Conservation (phyloP, 2,113 vertebrate species). For the Cottus gobio region DNA sequence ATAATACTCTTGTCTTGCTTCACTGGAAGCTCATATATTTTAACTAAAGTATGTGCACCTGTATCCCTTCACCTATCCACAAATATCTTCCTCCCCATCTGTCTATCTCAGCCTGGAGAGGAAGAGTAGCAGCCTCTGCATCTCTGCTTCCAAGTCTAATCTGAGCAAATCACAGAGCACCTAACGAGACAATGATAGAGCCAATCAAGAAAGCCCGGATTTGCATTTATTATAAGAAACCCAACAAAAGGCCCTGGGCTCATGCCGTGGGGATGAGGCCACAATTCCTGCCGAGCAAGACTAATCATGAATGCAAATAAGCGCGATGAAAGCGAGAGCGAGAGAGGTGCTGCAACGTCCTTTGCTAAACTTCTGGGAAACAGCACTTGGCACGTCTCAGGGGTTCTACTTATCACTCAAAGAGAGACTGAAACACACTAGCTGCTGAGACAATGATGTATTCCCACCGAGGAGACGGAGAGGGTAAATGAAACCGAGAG, state of each 20-base stretch:
- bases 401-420: slow-evolving; percentile 67
- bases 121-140: slow-evolving; percentile 10
- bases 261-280: slow-evolving; percentile 59
- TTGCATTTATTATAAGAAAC: slow-evolving; percentile 60
- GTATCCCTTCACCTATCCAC: slow-evolving; percentile 1
- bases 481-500: slow-evolving; percentile 47
- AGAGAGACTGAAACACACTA: slow-evolving; percentile 52
- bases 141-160: slow-evolving; percentile 29
- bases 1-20: not conserved
- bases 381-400: slow-evolving; percentile 60
- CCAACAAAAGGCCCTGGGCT: slow-evolving; percentile 59
- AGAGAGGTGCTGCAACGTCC: slow-evolving; percentile 51
- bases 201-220: slow-evolving; percentile 57
- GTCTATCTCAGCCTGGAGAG: slow-evolving; percentile 4
- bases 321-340: slow-evolving; percentile 63
- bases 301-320: slow-evolving; percentile 77
- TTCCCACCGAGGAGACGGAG: slow-evolving; percentile 52
- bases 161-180: slow-evolving; percentile 41
- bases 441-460: slow-evolving; percentile 61
- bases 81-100: not conserved
- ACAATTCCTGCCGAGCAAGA: slow-evolving; percentile 67
- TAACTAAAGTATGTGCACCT: slow-evolving; percentile 19
- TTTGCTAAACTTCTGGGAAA: slow-evolving; percentile 73
- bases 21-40: slow-evolving; percentile 3
- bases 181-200: slow-evolving; percentile 48